A percentile compares a stretch with the other conserved stretches of the same genome.
These are phyloP conservation scores for Eurytoma adleriae DNA, from an alignment of 2,888 invertebrate genomes.

Conservation along the genomic window DNA sequence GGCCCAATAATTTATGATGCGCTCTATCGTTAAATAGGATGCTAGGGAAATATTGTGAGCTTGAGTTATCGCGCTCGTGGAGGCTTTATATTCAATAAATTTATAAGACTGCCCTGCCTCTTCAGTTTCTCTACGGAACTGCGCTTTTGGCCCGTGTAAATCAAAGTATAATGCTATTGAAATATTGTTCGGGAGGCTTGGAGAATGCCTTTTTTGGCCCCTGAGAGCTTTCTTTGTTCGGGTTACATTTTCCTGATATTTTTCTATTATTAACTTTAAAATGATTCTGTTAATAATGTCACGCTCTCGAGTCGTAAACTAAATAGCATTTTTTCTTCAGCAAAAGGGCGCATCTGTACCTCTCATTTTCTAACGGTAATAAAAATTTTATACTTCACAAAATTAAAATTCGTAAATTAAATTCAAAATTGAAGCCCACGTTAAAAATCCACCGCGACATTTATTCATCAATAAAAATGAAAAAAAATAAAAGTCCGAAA, in stretches of 20 bases:
- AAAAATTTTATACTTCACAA: neutral
- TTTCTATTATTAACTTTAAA: neutral
- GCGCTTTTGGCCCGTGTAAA: conserved; percentile 10
- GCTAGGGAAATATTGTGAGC: conserved; percentile 9
- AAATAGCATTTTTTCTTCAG: neutral
- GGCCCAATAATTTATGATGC: conserved; percentile 21
- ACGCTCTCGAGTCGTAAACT: neutral
- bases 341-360: neutral
- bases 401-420: too few species aligned
- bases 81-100: conserved; percentile 40
- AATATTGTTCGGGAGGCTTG: neutral
- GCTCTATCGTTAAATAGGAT: conserved; percentile 29
- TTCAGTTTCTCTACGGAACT: neutral
- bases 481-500: conserved; percentile 7
- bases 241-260: neutral
- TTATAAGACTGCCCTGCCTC: conserved; percentile 13
- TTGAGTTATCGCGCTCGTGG: conserved; percentile 22
- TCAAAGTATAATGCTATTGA: neutral
- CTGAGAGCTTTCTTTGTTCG: neutral
- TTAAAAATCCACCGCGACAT: neutral
- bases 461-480: neutral
- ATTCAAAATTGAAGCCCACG: too few species aligned
- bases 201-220: neutral
- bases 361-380: neutral
- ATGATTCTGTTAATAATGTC: neutral